Evolutionary conservation across 2,888 invertebrate genomes (phyloP).

Genomic region (Smittia sp.): DNA sequence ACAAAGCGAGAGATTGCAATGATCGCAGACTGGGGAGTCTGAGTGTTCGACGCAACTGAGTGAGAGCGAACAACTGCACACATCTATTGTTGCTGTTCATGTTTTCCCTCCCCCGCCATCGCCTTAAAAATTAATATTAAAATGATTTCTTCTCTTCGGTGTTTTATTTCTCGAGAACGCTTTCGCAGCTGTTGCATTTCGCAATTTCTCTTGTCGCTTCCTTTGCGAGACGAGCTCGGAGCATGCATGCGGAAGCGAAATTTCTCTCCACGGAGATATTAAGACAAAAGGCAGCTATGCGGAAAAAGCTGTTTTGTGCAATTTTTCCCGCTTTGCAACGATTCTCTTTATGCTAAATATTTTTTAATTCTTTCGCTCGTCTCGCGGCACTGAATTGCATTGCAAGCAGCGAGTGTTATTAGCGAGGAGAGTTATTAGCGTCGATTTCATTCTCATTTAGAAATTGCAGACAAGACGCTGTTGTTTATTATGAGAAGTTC

Average conservation of each 20-base stretch:
- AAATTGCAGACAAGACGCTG: too few relatives aligned
- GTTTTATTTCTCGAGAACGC: constrained; percentile 19
- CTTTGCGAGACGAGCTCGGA: not conserved
- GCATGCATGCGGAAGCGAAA: not conserved
- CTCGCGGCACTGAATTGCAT: not conserved
- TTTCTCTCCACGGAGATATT: not conserved
- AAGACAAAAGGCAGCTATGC: not conserved
- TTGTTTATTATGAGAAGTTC: too few relatives aligned
- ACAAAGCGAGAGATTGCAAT: too few relatives aligned
- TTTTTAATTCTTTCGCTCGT: not conserved
- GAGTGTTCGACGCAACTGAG: not conserved
- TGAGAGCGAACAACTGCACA: not conserved
- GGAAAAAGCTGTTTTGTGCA: not conserved
- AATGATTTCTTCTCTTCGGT: constrained; percentile 22
- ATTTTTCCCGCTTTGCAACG: not conserved
- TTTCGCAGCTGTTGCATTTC: constrained; percentile 37
- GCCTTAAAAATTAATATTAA: constrained; percentile 24
- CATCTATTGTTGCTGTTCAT: constrained; percentile 17
- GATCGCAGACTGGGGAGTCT: not conserved
- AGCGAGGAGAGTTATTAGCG: too few relatives aligned
- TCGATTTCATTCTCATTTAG: too few relatives aligned
- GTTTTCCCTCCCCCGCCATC: not conserved
- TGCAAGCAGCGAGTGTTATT: too few relatives aligned
- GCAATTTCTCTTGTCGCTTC: constrained; percentile 10
- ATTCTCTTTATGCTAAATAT: not conserved